Percentiles rank a stretch among this genome's conserved stretches.
These are phyloP conservation scores for Cyrtorhinus lividipennis DNA, from an alignment of 1,140 invertebrate genomes.

Conservation along the genomic window DNA sequence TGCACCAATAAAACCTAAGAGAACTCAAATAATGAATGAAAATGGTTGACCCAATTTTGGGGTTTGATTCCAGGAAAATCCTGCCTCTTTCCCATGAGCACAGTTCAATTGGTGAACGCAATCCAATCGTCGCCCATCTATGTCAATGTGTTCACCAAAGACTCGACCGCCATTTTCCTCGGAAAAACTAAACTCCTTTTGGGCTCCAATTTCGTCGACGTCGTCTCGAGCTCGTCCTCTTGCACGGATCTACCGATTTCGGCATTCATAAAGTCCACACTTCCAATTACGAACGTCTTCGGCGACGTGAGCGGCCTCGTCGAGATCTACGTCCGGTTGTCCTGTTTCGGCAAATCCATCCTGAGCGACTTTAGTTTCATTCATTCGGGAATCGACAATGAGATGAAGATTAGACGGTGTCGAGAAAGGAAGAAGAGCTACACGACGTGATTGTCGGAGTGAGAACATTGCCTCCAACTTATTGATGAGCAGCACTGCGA, in stretches of 20 bases:
- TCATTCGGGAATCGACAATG: not conserved
- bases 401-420: not conserved
- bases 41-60: too few species aligned
- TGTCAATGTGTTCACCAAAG: constrained; percentile 1
- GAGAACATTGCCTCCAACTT: too few species aligned
- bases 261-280: not conserved
- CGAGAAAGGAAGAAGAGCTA: not conserved
- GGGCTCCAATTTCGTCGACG: not conserved
- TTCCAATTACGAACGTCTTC: constrained; percentile 10
- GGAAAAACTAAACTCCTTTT: not conserved
- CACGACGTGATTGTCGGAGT: too few species aligned
- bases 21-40: too few species aligned
- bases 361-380: not conserved
- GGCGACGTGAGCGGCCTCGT: constrained; percentile 5
- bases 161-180: not conserved
- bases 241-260: not conserved
- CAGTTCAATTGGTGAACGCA: not conserved
- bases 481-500: too few species aligned
- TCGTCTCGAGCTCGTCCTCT: not conserved
- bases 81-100: constrained; percentile 11
- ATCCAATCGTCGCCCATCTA: constrained; percentile 9
- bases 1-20: too few species aligned
- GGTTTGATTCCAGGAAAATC: constrained; percentile 19
- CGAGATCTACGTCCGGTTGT: constrained; percentile 10
- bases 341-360: constrained; percentile 15